Conservation (phyloP, 2,888 invertebrate genomes). For the Theretra japonica region DNA sequence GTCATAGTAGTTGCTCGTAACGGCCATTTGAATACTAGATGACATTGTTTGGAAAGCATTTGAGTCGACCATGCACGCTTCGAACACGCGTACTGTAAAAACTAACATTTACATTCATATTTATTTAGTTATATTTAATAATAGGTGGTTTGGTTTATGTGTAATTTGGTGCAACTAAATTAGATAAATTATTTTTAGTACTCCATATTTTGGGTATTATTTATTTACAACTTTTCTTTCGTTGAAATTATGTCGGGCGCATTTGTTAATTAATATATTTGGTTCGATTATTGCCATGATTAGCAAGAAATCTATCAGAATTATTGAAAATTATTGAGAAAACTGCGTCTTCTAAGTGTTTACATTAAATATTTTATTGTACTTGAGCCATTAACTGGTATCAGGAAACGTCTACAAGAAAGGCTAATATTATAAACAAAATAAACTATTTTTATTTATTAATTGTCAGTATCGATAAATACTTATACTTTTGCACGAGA, state of each 20-base stretch:
- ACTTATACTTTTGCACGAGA: neutral
- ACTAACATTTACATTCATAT: too few relatives aligned
- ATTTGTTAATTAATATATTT: neutral
- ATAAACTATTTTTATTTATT: neutral
- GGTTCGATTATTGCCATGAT: neutral
- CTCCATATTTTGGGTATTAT: too few relatives aligned
- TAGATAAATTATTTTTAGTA: too few relatives aligned
- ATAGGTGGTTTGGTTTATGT: too few relatives aligned
- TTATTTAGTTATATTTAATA: too few relatives aligned
- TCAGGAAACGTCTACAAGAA: neutral
- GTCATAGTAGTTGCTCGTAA: slow-evolving; percentile 3
- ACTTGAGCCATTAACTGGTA: slow-evolving; percentile 23
- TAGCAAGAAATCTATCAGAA: neutral
- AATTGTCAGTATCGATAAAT: neutral
- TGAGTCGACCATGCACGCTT: neutral
- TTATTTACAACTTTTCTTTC: too few relatives aligned
- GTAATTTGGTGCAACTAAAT: too few relatives aligned
- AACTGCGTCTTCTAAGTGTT: neutral
- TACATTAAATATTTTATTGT: slow-evolving; percentile 20
- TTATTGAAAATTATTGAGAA: slow-evolving; percentile 20
- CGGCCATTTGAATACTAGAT: neutral
- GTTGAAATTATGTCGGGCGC: too few relatives aligned
- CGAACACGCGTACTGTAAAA: too few relatives aligned
- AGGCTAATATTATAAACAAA: neutral
- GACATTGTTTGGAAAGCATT: neutral